Conservation (phyloP, 2,888 invertebrate genomes). For the Drosophila quinaria region DNA sequence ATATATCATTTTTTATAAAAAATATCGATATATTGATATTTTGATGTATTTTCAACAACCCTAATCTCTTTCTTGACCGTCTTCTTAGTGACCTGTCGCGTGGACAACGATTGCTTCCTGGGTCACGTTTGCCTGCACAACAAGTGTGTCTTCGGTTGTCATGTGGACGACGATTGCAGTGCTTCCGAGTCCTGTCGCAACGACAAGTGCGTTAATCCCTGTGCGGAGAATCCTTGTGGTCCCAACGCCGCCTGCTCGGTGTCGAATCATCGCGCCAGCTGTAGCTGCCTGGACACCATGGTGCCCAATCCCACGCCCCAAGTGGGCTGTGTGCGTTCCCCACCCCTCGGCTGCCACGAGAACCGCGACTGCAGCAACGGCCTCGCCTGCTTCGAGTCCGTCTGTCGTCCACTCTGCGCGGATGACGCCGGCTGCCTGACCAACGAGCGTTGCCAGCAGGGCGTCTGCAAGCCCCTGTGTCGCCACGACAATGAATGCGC, state of each 20-base stretch:
- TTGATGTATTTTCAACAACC: no score
- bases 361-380: conserved; percentile 92
- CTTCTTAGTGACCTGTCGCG: conserved; percentile 91
- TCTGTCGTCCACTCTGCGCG: conserved; percentile 92
- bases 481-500: conserved; percentile 94
- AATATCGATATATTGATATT: no score
- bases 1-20: no score
- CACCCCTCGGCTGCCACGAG: conserved; percentile 90
- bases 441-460: conserved; percentile 90
- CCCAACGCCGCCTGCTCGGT: conserved; percentile 94
- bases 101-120: conserved; percentile 96
- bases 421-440: conserved; percentile 91
- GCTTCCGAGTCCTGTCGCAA: conserved; percentile 93
- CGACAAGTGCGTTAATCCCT: conserved; percentile 93
- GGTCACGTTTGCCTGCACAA: conserved; percentile 95
- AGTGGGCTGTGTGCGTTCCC: conserved; percentile 94
- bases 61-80: not conserved
- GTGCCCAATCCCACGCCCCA: conserved; percentile 95
- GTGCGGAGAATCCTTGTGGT: conserved; percentile 92
- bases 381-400: conserved; percentile 90
- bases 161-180: conserved; percentile 94
- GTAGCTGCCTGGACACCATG: conserved; percentile 91
- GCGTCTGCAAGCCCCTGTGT: conserved; percentile 94
- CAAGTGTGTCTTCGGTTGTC: conserved; percentile 94
- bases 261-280: conserved; percentile 92